These are phyloP conservation scores for Epinotia bilunana DNA, from an alignment of 2,888 invertebrate genomes.

Conservation along the genomic window DNA sequence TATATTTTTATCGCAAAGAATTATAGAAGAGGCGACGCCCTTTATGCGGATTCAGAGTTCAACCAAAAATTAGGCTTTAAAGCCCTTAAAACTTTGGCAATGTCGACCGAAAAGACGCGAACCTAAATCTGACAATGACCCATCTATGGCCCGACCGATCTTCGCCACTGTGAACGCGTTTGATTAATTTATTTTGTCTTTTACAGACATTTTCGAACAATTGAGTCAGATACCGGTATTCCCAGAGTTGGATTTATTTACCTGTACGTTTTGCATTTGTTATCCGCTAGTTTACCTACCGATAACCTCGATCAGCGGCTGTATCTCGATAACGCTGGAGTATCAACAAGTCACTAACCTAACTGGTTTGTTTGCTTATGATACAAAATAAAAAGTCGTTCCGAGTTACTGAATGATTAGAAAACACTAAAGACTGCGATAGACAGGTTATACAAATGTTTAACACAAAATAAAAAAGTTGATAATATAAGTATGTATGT, in stretches of 20 bases:
- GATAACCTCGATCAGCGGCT: slow-evolving; percentile 48
- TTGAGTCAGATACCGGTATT: slow-evolving; percentile 36
- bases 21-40: too few species aligned
- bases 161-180: too few species aligned
- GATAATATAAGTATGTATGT: neutral
- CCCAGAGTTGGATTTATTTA: slow-evolving; percentile 23
- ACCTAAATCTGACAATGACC: too few species aligned
- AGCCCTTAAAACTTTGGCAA: too few species aligned
- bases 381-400: slow-evolving; percentile 20
- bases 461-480: too few species aligned
- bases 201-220: slow-evolving; percentile 1
- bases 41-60: too few species aligned
- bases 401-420: neutral
- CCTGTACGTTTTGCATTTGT: slow-evolving; percentile 37
- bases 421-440: neutral
- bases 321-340: slow-evolving; percentile 38
- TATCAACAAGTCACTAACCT: slow-evolving; percentile 45
- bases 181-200: too few species aligned
- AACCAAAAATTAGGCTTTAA: too few species aligned
- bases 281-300: slow-evolving; percentile 40
- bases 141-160: too few species aligned
- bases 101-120: too few species aligned
- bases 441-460: too few species aligned
- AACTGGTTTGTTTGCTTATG: slow-evolving; percentile 22
- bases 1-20: too few species aligned